Percentiles rank a stretch among this genome's conserved stretches.
Evolutionary conservation across 2,113 vertebrate species (phyloP).

Genomic region (Ginglymostoma cirratum): DNA sequence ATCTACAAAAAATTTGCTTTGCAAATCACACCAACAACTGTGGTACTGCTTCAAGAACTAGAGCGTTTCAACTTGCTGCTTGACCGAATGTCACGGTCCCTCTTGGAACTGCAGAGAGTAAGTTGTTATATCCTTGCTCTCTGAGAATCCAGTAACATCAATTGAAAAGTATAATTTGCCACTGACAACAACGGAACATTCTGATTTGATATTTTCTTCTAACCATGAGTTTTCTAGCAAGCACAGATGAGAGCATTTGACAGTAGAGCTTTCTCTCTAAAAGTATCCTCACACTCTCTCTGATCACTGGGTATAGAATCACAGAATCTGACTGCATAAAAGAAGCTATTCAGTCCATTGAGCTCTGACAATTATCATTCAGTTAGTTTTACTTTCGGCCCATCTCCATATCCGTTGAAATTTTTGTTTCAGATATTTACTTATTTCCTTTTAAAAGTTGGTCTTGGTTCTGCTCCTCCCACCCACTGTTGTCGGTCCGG

Average conservation of each 20-base stretch:
- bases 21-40: slow-evolving; percentile 65
- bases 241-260: too few species aligned
- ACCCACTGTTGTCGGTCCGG: not conserved
- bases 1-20: slow-evolving; percentile 64
- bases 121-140: slow-evolving; percentile 17
- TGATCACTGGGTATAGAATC: not conserved
- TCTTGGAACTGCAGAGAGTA: slow-evolving; percentile 78
- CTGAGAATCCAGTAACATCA: not conserved
- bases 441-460: not conserved
- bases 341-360: too few species aligned
- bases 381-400: not conserved
- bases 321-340: not conserved
- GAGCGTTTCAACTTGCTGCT: slow-evolving; percentile 82
- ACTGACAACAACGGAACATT: not conserved
- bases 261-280: not conserved
- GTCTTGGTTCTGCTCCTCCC: not conserved
- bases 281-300: not conserved
- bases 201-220: not conserved
- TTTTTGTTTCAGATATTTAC: not conserved
- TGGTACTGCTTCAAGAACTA: slow-evolving; percentile 90
- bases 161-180: not conserved
- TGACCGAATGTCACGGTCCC: slow-evolving; percentile 65
- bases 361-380: not conserved
- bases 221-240: not conserved
- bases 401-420: not conserved